Evolutionary conservation across 2,888 invertebrate species (phyloP), one percentile per base, ranked within the genome.

Genomic region (Antitype chi): DNA sequence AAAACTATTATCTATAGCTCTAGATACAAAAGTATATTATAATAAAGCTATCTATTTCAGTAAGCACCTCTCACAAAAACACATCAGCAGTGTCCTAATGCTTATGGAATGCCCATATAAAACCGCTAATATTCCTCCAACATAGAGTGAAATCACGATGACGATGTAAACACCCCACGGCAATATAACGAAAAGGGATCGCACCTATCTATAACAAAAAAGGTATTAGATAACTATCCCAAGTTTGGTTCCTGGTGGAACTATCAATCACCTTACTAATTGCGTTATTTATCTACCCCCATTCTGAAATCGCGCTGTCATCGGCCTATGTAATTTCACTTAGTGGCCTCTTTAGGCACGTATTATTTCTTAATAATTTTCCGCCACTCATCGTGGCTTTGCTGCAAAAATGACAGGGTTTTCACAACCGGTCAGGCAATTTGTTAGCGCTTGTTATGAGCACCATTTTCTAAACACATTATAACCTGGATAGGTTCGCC

Each of bases 201-300:
- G 82, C 88, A 84, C 89, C 90, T 89, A 89, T 87, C 86, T 87
- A 85, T 88, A 88, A 86, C 88, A 87, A 89, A 89, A 88, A 87
- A 87, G 84, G 83, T 89, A 88, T 90, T 86, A 87, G 87, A 88
- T 90, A 90, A 83, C 86, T 87, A 87, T 85, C 85, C 88, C 80
- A 68, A 78, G 80, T 85, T 76, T 78, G 84, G 86, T 90, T 91
- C 89, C 88, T 87, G 87, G 85, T 83, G 85, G 82, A 90, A 92
- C 94, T 93, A 95, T 95, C 94, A 94, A 95, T 95, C 95, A 95
- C 93, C 91, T 92, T 89, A 88, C 94, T 94, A 95, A 95, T 94
- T 94, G 92, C 90, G 91, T 94, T 95, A 95, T 95, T 94, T 95
- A 94, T 94, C 93, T 94, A 94, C 93, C 91, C 92, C 89, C 86